Percentiles rank a stretch among this genome's conserved stretches.
phyloP scores from a whole-genome alignment of 1,140 invertebrate species.

The Stegodyphus mimosarum region DNA sequence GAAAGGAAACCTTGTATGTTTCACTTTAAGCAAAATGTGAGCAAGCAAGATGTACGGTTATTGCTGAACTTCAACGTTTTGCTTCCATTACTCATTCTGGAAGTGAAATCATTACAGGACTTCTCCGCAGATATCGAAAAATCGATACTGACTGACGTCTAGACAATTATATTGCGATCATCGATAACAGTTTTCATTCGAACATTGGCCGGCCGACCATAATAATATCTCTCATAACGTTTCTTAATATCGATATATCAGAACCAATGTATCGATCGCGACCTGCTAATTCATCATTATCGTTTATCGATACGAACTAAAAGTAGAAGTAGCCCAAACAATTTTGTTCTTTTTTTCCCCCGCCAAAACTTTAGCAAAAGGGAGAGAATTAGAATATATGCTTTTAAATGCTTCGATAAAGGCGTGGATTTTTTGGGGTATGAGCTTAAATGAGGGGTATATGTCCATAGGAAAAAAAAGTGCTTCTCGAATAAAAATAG shows the following conservation, averaged over 20 bases:
- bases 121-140: too few relatives aligned
- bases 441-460: not conserved
- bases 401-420: constrained; percentile 48
- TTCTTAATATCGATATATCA: too few relatives aligned
- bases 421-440: not conserved
- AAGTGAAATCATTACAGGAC: too few relatives aligned
- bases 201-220: constrained; percentile 10
- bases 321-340: constrained; percentile 33
- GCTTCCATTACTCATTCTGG: too few relatives aligned
- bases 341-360: constrained; percentile 12
- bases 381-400: constrained; percentile 49
- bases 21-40: too few relatives aligned
- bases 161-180: constrained; percentile 6
- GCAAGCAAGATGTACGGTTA: too few relatives aligned
- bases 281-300: constrained; percentile 59
- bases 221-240: constrained; percentile 27
- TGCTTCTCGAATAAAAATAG: constrained; percentile 52
- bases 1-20: too few relatives aligned
- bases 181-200: constrained; percentile 55
- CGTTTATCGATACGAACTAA: constrained; percentile 48
- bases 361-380: not conserved
- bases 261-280: constrained; percentile 24
- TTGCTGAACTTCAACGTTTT: too few relatives aligned
- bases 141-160: too few relatives aligned
- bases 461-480: constrained; percentile 26